phyloP scores from a whole-genome alignment of 2,888 invertebrate genomes.

The Andrena trimmerana region DNA sequence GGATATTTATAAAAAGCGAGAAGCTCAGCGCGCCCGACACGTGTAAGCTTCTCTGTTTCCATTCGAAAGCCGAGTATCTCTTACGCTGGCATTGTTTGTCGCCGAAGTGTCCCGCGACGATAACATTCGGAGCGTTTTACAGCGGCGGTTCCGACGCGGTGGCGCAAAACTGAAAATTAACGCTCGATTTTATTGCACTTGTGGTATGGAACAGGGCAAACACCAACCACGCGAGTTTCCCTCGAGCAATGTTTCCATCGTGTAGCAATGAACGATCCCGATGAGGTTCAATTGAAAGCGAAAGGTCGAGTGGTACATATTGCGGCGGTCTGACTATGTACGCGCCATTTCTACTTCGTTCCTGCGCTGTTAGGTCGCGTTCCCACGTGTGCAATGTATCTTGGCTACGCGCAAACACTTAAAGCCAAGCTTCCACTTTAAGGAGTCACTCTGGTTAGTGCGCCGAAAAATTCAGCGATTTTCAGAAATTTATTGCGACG shows the following conservation, averaged over 20 bases:
- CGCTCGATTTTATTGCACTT: too few relatives aligned
- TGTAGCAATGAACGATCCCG: not conserved
- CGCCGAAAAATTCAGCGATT: too few relatives aligned
- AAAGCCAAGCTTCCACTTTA: too few relatives aligned
- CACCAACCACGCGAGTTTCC: not conserved
- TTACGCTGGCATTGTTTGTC: conserved; percentile 19
- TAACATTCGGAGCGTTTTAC: not conserved
- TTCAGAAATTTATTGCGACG: too few relatives aligned
- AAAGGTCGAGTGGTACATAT: conserved; percentile 12
- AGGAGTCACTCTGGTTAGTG: too few relatives aligned
- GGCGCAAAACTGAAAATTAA: too few relatives aligned
- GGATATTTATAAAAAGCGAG: conserved; percentile 65
- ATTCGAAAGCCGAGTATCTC: conserved; percentile 5
- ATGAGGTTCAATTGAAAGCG: conserved; percentile 18
- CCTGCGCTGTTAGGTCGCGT: too few relatives aligned
- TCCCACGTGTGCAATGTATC: too few relatives aligned
- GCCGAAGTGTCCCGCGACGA: not conserved
- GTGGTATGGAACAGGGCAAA: too few relatives aligned
- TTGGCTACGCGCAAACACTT: too few relatives aligned
- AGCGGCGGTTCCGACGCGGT: too few relatives aligned
- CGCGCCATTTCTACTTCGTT: too few relatives aligned
- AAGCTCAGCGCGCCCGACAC: conserved; percentile 45
- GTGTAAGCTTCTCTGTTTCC: conserved; percentile 47
- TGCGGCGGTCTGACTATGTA: conserved; percentile 21
- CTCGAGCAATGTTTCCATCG: not conserved